Percentiles rank a stretch among this genome's conserved stretches.
Conservation (phyloP, 1,140 invertebrate genomes). For the Penaeus japonicus region DNA sequence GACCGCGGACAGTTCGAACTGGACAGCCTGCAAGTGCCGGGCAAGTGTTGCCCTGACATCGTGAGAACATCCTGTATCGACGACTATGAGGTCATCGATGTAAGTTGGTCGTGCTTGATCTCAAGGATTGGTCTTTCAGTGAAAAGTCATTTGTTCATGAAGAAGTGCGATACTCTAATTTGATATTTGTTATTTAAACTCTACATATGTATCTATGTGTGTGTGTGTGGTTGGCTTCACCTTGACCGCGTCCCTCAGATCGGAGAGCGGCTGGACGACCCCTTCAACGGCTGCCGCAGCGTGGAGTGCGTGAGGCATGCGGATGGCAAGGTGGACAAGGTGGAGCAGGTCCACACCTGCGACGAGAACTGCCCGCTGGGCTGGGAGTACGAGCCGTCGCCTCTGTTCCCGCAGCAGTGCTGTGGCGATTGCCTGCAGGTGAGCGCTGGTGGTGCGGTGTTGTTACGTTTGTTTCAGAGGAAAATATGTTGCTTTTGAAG, state of each 20-base stretch:
- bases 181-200: no score
- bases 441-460: neutral
- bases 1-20: conserved; percentile 60
- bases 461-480: no score
- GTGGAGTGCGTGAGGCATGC: conserved; percentile 45
- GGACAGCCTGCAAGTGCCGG: conserved; percentile 66
- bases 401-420: conserved; percentile 52
- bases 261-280: conserved; percentile 35
- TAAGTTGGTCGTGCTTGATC: conserved; percentile 56
- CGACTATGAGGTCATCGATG: conserved; percentile 67
- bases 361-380: conserved; percentile 49
- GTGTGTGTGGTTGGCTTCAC: neutral
- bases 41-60: conserved; percentile 72
- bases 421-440: conserved; percentile 58
- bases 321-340: conserved; percentile 50
- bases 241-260: neutral
- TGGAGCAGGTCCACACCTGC: conserved; percentile 55
- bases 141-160: no score
- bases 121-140: no score
- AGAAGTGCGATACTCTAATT: no score
- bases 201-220: neutral
- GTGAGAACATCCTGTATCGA: conserved; percentile 71
- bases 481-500: no score
- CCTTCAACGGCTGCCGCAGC: conserved; percentile 54
- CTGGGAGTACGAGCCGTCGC: conserved; percentile 54